phyloP scores from a whole-genome alignment of 2,888 invertebrate genomes.

The Hylaea fasciaria region DNA sequence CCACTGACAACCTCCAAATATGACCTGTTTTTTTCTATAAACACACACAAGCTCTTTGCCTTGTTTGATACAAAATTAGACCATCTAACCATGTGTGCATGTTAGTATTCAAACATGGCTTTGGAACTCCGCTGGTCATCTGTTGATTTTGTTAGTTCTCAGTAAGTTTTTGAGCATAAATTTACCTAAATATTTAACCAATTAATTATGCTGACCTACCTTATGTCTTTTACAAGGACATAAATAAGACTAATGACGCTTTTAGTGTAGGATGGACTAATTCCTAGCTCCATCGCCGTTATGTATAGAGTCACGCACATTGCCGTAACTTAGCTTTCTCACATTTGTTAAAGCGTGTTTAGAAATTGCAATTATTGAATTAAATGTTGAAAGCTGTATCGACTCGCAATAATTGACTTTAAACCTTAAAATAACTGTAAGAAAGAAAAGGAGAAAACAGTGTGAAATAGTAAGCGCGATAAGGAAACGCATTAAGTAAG shows the following conservation, averaged over 20 bases:
- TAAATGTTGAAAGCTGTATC: too few species aligned
- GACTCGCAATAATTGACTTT: too few species aligned
- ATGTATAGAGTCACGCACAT: conserved; percentile 5
- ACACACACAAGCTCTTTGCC: neutral
- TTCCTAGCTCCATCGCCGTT: conserved; percentile 13
- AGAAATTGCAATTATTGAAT: too few species aligned
- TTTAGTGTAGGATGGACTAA: conserved; percentile 11
- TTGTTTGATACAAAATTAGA: conserved; percentile 19
- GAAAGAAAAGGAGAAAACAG: too few species aligned
- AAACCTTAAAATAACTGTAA: too few species aligned
- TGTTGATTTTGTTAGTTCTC: neutral
- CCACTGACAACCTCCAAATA: conserved; percentile 28
- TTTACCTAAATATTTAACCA: neutral
- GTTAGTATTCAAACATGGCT: conserved; percentile 24
- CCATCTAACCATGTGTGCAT: conserved; percentile 11
- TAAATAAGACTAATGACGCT: conserved; percentile 24
- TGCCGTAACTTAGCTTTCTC: too few species aligned
- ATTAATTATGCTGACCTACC: conserved; percentile 16
- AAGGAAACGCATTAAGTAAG: too few species aligned
- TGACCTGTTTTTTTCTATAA: conserved; percentile 29
- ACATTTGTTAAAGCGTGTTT: too few species aligned
- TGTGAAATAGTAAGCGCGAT: too few species aligned
- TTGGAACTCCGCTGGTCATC: conserved; percentile 10
- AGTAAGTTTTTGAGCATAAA: neutral
- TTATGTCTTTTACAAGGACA: conserved; percentile 24